Evolutionary conservation across 2,888 invertebrate genomes (phyloP).

Genomic region (Ectemnius continuus): DNA sequence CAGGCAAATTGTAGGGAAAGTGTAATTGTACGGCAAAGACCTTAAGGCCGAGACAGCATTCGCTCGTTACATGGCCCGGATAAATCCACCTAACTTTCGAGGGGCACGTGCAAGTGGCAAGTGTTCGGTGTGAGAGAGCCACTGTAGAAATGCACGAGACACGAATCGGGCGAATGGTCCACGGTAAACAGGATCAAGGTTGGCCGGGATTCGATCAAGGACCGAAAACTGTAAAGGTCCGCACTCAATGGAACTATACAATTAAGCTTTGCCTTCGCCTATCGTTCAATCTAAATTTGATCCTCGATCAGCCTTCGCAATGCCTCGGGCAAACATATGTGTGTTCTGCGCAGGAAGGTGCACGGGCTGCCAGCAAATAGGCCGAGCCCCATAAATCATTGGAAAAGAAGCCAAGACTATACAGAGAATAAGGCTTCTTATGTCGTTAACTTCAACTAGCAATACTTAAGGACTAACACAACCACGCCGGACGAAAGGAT

Average conservation of each 20-base stretch:
- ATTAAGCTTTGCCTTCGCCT: constrained; percentile 12
- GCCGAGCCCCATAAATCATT: constrained; percentile 5
- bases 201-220: constrained; percentile 39
- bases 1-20: no score
- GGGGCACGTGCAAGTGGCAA: no score
- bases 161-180: not conserved
- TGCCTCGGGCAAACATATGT: not conserved
- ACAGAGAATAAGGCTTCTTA: no score
- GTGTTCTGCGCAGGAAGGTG: not conserved
- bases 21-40: no score
- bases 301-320: constrained; percentile 1
- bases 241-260: constrained; percentile 12
- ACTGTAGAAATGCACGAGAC: not conserved
- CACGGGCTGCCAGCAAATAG: not conserved
- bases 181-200: constrained; percentile 40
- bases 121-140: no score
- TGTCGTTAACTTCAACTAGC: no score
- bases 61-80: no score
- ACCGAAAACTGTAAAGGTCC: constrained; percentile 38
- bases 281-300: constrained; percentile 12
- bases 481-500: no score
- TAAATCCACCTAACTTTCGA: no score
- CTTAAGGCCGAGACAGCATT: no score
- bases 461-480: no score
- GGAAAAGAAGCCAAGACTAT: constrained; percentile 2